Percentiles rank a stretch among this genome's conserved stretches.
phyloP scores from a whole-genome alignment of 2,797 vertebrate genomes.

The Protosalanx chinensis region DNA sequence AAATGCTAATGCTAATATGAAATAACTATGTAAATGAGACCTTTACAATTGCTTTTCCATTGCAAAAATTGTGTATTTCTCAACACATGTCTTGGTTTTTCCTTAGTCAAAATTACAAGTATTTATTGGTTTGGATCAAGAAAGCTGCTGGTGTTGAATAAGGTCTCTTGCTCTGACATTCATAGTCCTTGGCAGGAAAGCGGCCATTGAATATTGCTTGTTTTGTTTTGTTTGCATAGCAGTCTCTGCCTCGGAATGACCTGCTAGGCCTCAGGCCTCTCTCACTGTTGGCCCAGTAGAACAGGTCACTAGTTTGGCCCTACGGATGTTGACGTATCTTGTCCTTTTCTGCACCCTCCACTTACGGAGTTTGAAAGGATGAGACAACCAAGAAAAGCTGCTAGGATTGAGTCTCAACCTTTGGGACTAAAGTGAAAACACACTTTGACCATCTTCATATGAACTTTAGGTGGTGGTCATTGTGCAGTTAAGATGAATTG shows the following conservation, averaged over 20 bases:
- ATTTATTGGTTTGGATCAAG: constrained; percentile 10
- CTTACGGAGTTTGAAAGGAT: constrained; percentile 18
- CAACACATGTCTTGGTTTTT: neutral
- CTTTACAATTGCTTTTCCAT: constrained; percentile 51
- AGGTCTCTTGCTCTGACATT: constrained; percentile 12
- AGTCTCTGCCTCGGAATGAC: constrained; percentile 9
- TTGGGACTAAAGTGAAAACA: constrained; percentile 3
- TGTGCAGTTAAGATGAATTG: neutral
- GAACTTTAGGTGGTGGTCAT: neutral
- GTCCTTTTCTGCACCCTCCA: constrained; percentile 11
- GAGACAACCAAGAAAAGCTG: neutral
- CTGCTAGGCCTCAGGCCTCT: constrained; percentile 4
- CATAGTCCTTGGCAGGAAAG: constrained; percentile 13
- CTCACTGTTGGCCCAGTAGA: neutral
- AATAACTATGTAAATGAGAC: constrained; percentile 50
- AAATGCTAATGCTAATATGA: constrained; percentile 56
- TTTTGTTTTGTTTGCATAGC: constrained; percentile 9
- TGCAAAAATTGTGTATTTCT: constrained; percentile 37
- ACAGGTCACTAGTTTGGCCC: constrained; percentile 14
- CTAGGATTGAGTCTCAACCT: constrained; percentile 36
- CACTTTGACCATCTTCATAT: constrained; percentile 22
- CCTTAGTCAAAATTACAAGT: neutral
- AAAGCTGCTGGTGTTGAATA: constrained; percentile 26
- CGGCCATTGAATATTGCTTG: neutral
- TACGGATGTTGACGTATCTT: constrained; percentile 6